Evolutionary conservation across 2,888 invertebrate genomes (phyloP), one percentile per base, ranked within the genome.

Genomic region (Druceiella hillmani): DNA sequence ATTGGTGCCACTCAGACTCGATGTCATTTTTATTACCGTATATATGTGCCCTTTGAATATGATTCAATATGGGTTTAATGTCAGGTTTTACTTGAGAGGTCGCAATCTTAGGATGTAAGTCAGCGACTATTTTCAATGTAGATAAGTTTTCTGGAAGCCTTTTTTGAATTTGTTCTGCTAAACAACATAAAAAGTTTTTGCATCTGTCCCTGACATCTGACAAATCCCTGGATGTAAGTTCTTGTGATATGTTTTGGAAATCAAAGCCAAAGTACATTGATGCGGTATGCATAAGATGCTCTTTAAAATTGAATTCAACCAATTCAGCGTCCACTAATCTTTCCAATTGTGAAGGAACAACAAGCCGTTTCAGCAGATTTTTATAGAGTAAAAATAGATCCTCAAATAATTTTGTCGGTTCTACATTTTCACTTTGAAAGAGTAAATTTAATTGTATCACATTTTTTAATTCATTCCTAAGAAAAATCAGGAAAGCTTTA

Each of bases 261-360:
- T 51, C 50, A 41, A 45, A 51, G 2, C 53, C 51, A 16, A 54
- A 52, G 42, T 53, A 50, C 6, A 55, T 47, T 42, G 50, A 51
- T 9, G 45, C 24, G 25, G 43, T 34, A 36, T 49, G 44, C 51
- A 54, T 54, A 6, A 51, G 42, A 49, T 46, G 43, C 2, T 42
- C 26, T 41, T 43, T 15, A 32, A 55, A 56, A 43, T 52, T 41
- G 20, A 52, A 55, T 17, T 36, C 40, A 3, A 44, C 36, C 11
- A 52, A 35, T 36, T 50, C 48, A 26, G 41, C 40, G 11, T 45
- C 46, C 20, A 30, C 38, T 14, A 51, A 33, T 48, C 48, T 55
- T 29, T 49, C 43, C 20, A 56, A 46, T 5, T 43, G 42, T 12
- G 43, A 38, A 40, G 51, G 51, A 40, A 51, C 49, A 36, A 53